These are phyloP conservation scores for Polydrusus cervinus DNA, from an alignment of 2,888 invertebrate species.

Conservation along the genomic window DNA sequence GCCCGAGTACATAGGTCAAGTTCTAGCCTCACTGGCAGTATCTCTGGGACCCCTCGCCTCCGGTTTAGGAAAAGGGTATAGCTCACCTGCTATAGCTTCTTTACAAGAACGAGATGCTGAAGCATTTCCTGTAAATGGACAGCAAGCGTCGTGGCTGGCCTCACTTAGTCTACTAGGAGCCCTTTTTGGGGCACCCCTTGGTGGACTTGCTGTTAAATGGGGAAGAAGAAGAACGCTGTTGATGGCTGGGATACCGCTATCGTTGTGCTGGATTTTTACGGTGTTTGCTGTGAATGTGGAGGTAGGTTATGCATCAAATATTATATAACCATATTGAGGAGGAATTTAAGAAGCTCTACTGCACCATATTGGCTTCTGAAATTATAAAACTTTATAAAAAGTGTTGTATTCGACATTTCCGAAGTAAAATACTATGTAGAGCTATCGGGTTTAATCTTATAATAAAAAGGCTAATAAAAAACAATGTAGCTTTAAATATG, in stretches of 20 bases:
- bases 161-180: conserved; percentile 87
- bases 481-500: too few relatives aligned
- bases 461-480: too few relatives aligned
- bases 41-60: conserved; percentile 87
- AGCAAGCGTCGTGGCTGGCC: conserved; percentile 88
- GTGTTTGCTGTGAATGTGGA: conserved; percentile 85
- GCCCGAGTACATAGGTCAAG: conserved; percentile 73
- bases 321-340: too few relatives aligned
- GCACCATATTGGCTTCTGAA: too few relatives aligned
- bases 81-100: conserved; percentile 87
- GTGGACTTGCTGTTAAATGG: conserved; percentile 84
- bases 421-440: too few relatives aligned
- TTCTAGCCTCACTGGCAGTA: conserved; percentile 85
- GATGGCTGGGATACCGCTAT: conserved; percentile 83
- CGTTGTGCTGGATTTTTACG: conserved; percentile 87
- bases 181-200: conserved; percentile 85
- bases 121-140: conserved; percentile 79
- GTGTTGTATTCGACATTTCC: too few relatives aligned
- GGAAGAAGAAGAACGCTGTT: conserved; percentile 83
- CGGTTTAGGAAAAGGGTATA: conserved; percentile 87
- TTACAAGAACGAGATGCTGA: conserved; percentile 78
- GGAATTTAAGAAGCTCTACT: too few relatives aligned
- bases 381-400: too few relatives aligned
- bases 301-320: conserved; percentile 58
- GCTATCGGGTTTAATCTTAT: too few relatives aligned